Evolutionary conservation across 2,888 invertebrate genomes (phyloP), one percentile per base, ranked within the genome.

Genomic region (Hermaeophaga mercurialis): DNA sequence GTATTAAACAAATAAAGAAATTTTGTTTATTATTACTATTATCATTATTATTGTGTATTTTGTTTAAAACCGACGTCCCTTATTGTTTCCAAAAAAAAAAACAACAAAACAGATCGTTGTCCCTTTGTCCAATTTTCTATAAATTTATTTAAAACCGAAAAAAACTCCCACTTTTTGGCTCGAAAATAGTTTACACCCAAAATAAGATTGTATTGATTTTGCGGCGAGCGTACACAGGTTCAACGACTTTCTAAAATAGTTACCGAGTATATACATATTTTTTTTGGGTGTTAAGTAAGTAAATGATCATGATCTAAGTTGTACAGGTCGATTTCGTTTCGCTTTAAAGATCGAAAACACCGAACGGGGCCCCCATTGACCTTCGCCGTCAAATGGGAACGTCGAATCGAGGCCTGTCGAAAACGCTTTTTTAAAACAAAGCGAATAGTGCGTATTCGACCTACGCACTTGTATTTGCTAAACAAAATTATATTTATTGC

Each of bases 341-440:
- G 26, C 26, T 15, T 44, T 15, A 3, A 17, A n/a, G 26, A 7
- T 3, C 3, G 22, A 45, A 44, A 36, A 44, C 36, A 46, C 54
- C 46, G 47, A 54, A 39, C 46, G 26, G 54, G 54, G 54, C 54
- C 54, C 33, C 54, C 31, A 33, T 45, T 33, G 54, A 54, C 54
- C 54, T 54, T 54, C 54, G 38, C 45, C n/a, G 14, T 45, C 53
- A 47, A 17, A 47, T 46, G 46, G 46, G 31, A 54, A 14, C 17
- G 47, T 36, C 36, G 47, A 26, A 36, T 36, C 24, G 24, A 36
- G n/a, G 24, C 24, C 11, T 11, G 31, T 31, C 11, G 14, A 14
- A 33, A 31, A 33, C 46, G 46, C 19, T 11, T 31, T 31, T 26
- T 26, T 11, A 31, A 33, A 34, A 15, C 9, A 2, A 46, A 34